Percentiles rank a stretch among this genome's conserved stretches.
Conservation (phyloP, 2,113 vertebrate genomes). For the Elaphurus davidianus region DNA sequence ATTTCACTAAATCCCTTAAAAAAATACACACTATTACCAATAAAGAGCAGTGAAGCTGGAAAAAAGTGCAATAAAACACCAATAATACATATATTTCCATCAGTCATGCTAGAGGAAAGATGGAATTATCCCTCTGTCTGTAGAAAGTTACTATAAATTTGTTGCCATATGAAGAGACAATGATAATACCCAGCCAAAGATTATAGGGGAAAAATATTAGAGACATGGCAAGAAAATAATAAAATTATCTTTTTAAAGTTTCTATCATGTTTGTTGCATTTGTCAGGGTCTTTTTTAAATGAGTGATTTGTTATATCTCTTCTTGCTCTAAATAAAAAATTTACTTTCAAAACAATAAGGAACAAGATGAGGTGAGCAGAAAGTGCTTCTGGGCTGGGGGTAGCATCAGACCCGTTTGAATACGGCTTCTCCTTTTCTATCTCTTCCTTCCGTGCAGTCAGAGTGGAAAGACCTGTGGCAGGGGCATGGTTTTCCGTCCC, state of each 20-base stretch:
- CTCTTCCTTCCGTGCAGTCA: not conserved
- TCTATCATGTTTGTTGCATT: not conserved
- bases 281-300: not conserved
- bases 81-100: slow-evolving; percentile 27
- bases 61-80: slow-evolving; percentile 6
- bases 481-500: not conserved
- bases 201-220: not conserved
- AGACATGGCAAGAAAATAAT: not conserved
- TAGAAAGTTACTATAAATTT: not conserved
- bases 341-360: not conserved
- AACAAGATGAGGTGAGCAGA: not conserved
- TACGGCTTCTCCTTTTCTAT: not conserved
- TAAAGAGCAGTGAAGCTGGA: not conserved
- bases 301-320: not conserved
- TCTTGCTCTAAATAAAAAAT: slow-evolving; percentile 20
- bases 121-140: not conserved
- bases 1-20: slow-evolving; percentile 7
- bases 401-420: not conserved
- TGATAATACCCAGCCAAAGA: not conserved
- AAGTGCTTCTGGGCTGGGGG: not conserved
- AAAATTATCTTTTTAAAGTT: not conserved
- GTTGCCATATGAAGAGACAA: not conserved
- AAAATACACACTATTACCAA: not conserved
- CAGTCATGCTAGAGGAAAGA: not conserved
- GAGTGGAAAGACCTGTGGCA: not conserved